Base-by-base conservation (phyloP, 37 sponge, comb jelly and placozoan species). In the Crambe crambe region DNA sequence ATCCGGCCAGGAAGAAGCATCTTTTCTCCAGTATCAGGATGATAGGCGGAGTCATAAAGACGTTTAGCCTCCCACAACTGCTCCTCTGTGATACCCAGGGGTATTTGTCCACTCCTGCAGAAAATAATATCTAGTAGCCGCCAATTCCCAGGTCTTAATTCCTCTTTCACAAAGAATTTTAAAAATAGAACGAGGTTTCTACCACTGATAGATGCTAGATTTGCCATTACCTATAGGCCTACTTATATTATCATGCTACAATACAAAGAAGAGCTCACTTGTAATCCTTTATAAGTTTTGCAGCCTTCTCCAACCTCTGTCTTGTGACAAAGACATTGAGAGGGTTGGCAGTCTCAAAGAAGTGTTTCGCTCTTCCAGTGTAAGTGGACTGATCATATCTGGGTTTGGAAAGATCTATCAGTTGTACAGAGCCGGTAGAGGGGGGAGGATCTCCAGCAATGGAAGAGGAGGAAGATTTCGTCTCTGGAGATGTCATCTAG, bases 21-120 rank as follows among this genome's bases (percentile, higher is more conserved):
- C 74, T 92, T 92, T 75, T 96, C 92, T 73, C 96, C 97, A 42
- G 95, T 96, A 39, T 89, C 92, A 31, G 99, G 99, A 80, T 98
- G 99, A 59, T 82, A 96, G 18, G 99, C 96, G 56, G 95, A 94
- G 78, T 96, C 97, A 76, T 96, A 89, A 36, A 96, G 81, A 36
- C 72, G 80, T 74, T 98, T 98, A 56, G 95, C 93, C 23, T 65
- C 72, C 92, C 90, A 98, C 61, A 96, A 77, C 51, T 94, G 74
- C 15, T 97, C 89, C 27, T 84, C 95, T n/a, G 93, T 95, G 0
- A 83, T 89, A 3, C 88, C 89, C n/a, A 65, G 34, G 37, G 90
- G 90, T 2, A 43, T 38, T 42, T 72, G 29, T 1, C 82, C 82
- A 47, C 34, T 39, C 29, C 72, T 73, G n/a, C n/a, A n/a, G n/a